These are phyloP conservation scores for Sebastolobus altivelis DNA, from an alignment of 2,797 vertebrate genomes.

Conservation along the genomic window DNA sequence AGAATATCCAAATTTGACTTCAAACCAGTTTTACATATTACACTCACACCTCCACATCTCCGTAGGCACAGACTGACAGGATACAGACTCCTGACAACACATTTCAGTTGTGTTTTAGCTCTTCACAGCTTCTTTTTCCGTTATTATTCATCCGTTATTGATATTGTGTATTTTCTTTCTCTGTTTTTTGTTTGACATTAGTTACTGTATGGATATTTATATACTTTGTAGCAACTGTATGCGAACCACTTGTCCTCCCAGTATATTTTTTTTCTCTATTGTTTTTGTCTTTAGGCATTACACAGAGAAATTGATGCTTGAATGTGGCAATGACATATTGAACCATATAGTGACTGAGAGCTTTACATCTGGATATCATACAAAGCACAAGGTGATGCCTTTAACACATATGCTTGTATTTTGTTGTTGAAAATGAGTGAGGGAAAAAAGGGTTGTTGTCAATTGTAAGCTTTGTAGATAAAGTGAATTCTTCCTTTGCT, in stretches of 20 bases:
- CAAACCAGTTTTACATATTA: conserved; percentile 39
- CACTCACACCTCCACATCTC: conserved; percentile 28
- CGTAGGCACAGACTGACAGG: conserved; percentile 23
- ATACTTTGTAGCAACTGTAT: conserved; percentile 50
- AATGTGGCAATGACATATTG: conserved; percentile 29
- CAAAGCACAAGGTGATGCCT: conserved; percentile 73
- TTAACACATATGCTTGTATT: conserved; percentile 60
- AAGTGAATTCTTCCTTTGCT: conserved; percentile 55
- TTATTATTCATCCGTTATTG: conserved; percentile 47
- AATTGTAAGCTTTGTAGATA: conserved; percentile 64
- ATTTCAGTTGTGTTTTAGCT: conserved; percentile 28
- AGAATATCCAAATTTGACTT: conserved; percentile 43
- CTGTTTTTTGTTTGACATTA: conserved; percentile 43
- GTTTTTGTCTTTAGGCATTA: conserved; percentile 39
- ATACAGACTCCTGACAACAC: conserved; percentile 32
- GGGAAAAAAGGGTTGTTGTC: conserved; percentile 41
- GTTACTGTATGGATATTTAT: conserved; percentile 56
- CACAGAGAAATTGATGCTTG: conserved; percentile 33
- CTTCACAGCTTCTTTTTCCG: conserved; percentile 16
- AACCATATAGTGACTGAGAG: conserved; percentile 57
- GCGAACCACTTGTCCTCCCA: conserved; percentile 15
- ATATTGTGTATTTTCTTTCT: conserved; percentile 39
- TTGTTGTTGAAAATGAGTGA: conserved; percentile 44
- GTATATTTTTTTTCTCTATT: conserved; percentile 17
- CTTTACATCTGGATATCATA: conserved; percentile 61